Base-by-base conservation (phyloP, 1,140 invertebrate genomes). In the Schlechtendalia chinensis region DNA sequence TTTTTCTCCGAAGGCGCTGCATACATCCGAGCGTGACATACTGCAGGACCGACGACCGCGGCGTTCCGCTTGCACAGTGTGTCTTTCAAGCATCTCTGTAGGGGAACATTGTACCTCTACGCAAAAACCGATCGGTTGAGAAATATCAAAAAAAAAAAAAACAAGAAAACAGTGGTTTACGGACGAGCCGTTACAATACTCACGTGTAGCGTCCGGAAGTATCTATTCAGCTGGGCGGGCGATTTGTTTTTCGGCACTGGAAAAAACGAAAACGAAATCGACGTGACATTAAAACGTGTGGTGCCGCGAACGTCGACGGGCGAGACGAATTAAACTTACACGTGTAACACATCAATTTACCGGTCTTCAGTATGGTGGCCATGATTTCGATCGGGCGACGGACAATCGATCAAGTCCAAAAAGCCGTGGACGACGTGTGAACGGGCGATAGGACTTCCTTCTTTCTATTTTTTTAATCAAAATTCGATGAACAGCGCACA, bases 1-100 rank as follows among this genome's bases (percentile, higher is more conserved):
- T 91, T 90, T 82, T 95, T 94, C 82, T 93, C 91, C 14, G 91
- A 89, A 86, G 63, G 53, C 0, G 81, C 81, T 1, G 81, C 81
- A 27, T 82, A 82, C n/a, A 27, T 69, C 19, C 82, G 32, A 47
- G 59, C 58, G 19, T 16, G 45, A 50, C 75, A 39, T 1, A 79
- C 32, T 19, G 50, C 39, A 1, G 75, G 54, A 29, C 39, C 17
- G 5, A 50, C 14, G 4, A 14, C 24, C 53, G 16, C 22, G 11
- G 75, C 17, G 27, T 79, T 63, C 22, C 27, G 32, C 45, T 24
- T 27, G 8, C 5, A 22, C 22, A 79, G 5, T 2, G 24, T 19
- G 10, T 79, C 74, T 6, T 77, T 79, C 24, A 79, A 12, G 22
- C 58, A 50, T 10, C 39, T 79, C 17, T 79, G 75, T n/a, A 79